Conservation (phyloP, 2,797 vertebrate genomes). For the Labroides dimidiatus region DNA sequence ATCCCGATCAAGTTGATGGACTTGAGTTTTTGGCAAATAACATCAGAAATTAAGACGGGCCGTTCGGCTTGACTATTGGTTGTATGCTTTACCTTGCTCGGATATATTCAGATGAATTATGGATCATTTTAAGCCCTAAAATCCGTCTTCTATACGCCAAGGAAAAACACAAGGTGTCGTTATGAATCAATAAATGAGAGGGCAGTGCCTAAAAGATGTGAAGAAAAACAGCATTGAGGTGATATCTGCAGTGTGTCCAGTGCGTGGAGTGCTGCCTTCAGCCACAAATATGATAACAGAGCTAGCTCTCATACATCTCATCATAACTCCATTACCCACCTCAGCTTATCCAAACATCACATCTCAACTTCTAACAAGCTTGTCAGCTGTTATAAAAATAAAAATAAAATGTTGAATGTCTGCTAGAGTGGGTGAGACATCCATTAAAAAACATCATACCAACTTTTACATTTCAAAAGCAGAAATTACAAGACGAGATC, state of each 20-base stretch:
- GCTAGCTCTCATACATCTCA: conserved; percentile 37
- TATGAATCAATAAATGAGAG: conserved; percentile 39
- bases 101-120: too few relatives aligned
- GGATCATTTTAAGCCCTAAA: too few relatives aligned
- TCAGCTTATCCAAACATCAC: conserved; percentile 12
- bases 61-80: too few relatives aligned
- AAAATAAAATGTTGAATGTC: not conserved
- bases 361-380: not conserved
- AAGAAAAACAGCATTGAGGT: conserved; percentile 45
- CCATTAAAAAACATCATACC: too few relatives aligned
- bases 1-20: too few relatives aligned
- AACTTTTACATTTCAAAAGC: not conserved
- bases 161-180: conserved; percentile 14
- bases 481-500: conserved; percentile 6
- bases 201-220: conserved; percentile 12
- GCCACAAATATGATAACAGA: conserved; percentile 22
- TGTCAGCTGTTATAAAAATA: conserved; percentile 7
- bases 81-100: too few relatives aligned
- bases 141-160: conserved; percentile 16
- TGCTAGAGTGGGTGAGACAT: conserved; percentile 12
- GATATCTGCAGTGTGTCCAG: conserved; percentile 53
- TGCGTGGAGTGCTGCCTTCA: conserved; percentile 10
- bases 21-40: too few relatives aligned
- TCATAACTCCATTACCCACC: conserved; percentile 24
- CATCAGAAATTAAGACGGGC: too few relatives aligned